Evolutionary conservation across 2,888 invertebrate species (phyloP), one percentile per base, ranked within the genome.

Genomic region (Volucella inflata): DNA sequence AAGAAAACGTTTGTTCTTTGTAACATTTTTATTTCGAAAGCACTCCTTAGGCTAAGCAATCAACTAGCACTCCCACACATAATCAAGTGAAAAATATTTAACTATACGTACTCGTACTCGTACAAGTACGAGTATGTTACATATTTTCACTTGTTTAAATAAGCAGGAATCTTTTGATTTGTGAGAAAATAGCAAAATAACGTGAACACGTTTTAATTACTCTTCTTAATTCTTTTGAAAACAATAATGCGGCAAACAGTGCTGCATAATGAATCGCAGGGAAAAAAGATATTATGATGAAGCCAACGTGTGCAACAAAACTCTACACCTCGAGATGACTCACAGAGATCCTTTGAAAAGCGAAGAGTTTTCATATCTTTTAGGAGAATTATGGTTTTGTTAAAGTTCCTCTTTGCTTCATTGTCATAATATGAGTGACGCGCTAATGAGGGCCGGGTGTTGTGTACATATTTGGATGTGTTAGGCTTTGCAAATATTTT

Each of bases 181-280:
- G 72, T 77, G n/a, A 44, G 57, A 53, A 74, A 74, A 77, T 51
- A 64, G 42, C 16, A 72, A 72, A 77, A 76, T 72, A 77, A 62
- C 76, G 53, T 68, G 81, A 81, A 64, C 77, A 77, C 72, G 46
- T 85, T 85, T 85, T 85, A 85, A 85, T 85, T 85, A 85, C 85
- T 85, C 81, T 76, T 85, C 85, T 85, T 81, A 85, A 85, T 81
- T 67, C 81, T 85, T 85, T 85, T 81, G 76, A 77, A 67, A 68
- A 85, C 76, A 85, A 85, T 81, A 85, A 85, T 85, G 81, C 81
- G 76, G 76, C 76, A 81, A 81, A 85, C 80, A 84, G 62, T 65
- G 71, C 84, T 80, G 75, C 80, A 84, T 84, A 71, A 84, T 84
- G 75, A 80, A 75, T 70, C 71, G 72, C 81, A 46, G 64, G 17